These are phyloP conservation scores for Watersipora subatra DNA, from an alignment of 1,140 invertebrate genomes.

Conservation along the genomic window DNA sequence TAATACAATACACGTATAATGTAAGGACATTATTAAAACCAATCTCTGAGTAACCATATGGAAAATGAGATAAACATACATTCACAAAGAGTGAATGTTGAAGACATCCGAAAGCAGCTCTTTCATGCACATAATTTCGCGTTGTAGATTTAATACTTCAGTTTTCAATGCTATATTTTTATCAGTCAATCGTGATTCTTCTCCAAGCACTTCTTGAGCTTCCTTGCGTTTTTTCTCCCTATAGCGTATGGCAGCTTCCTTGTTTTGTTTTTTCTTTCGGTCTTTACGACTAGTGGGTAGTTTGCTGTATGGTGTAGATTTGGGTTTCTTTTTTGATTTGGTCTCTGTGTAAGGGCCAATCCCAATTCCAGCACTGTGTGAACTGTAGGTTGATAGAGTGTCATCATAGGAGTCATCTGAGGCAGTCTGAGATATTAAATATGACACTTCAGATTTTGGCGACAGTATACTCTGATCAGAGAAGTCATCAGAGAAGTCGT, in stretches of 20 bases:
- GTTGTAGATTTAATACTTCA: neutral
- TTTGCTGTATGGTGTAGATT: neutral
- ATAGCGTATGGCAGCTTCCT: neutral
- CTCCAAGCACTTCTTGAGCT: neutral
- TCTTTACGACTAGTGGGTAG: neutral
- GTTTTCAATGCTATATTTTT: neutral
- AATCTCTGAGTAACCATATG: too few relatives aligned
- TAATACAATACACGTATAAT: too few relatives aligned
- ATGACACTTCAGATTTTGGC: too few relatives aligned
- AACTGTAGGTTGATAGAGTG: too few relatives aligned
- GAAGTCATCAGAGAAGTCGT: too few relatives aligned
- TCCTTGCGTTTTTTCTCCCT: neutral
- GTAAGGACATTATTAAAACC: too few relatives aligned
- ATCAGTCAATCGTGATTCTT: neutral
- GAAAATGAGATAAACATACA: too few relatives aligned
- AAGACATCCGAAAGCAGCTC: neutral
- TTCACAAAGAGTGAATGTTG: neutral
- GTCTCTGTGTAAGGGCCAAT: too few relatives aligned
- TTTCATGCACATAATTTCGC: neutral
- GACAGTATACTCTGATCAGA: too few relatives aligned
- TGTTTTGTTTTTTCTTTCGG: neutral
- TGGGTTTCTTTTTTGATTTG: neutral
- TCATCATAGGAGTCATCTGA: too few relatives aligned
- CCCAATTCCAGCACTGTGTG: too few relatives aligned
- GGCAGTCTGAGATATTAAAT: too few relatives aligned